Conservation (phyloP, 2,113 vertebrate genomes). For the Eurypyga helias region DNA sequence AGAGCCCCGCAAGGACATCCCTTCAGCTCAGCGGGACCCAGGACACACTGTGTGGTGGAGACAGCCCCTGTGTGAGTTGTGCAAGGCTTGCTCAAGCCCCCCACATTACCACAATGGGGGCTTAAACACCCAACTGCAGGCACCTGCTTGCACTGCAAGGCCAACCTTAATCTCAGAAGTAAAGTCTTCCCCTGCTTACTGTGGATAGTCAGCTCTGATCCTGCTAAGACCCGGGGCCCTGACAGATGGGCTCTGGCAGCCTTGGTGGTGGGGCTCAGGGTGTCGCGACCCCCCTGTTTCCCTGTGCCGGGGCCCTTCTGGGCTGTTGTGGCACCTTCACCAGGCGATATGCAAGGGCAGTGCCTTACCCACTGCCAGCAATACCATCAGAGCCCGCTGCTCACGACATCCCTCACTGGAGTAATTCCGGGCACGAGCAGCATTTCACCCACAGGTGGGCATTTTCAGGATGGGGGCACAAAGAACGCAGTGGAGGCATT, state of each 20-base stretch:
- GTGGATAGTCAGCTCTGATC: neutral
- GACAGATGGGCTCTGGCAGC: neutral
- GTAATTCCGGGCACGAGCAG: neutral
- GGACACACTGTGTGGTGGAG: neutral
- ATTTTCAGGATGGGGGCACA: fast-evolving
- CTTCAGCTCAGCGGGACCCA: neutral
- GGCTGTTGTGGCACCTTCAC: neutral
- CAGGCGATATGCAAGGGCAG: neutral
- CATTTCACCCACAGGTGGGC: neutral
- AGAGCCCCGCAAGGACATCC: neutral
- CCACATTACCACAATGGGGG: neutral
- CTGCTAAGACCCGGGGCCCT: neutral
- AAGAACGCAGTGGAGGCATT: neutral
- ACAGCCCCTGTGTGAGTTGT: fast-evolving
- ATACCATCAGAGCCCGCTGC: neutral
- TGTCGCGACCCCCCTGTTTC: neutral
- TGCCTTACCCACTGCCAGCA: neutral
- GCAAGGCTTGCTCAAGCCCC: neutral
- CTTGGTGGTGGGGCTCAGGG: neutral
- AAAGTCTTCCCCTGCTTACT: neutral
- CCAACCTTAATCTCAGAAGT: neutral
- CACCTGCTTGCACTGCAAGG: neutral
- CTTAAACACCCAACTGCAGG: neutral
- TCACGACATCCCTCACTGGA: neutral
- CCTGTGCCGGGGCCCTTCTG: neutral